A percentile compares a stretch with the other conserved stretches of the same genome.
Evolutionary conservation across 2,113 vertebrate genomes (phyloP).

Genomic region (Cichladusa arquata): DNA sequence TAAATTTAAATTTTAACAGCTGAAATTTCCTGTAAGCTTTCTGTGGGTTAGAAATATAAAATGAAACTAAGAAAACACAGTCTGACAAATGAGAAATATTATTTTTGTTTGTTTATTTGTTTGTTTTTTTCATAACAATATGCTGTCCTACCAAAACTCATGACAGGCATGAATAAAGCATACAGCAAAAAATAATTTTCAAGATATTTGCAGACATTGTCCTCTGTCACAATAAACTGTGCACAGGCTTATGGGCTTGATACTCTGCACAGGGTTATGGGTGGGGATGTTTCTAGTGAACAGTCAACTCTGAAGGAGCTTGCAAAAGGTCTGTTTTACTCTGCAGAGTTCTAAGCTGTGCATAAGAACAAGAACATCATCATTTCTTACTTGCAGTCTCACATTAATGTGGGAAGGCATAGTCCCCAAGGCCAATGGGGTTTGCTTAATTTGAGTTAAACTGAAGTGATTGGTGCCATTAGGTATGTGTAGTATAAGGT

Average conservation of each 20-base stretch:
- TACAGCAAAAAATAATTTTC: background rate
- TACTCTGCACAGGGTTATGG: background rate
- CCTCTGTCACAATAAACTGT: background rate
- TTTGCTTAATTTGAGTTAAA: background rate
- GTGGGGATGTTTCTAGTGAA: background rate
- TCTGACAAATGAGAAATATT: constrained; percentile 21
- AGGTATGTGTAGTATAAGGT: background rate
- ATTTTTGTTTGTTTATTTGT: background rate
- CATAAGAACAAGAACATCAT: background rate
- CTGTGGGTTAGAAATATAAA: constrained; percentile 63
- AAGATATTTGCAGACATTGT: background rate
- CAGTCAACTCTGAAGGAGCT: background rate
- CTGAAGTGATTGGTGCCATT: background rate
- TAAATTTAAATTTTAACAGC: constrained; percentile 72
- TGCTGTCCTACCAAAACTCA: background rate
- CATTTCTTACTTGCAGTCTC: background rate
- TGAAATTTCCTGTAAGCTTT: constrained; percentile 78
- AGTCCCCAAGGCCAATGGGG: background rate
- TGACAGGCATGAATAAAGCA: background rate
- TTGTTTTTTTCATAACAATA: background rate
- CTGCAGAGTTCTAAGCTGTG: background rate
- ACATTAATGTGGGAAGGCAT: background rate
- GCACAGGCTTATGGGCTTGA: background rate
- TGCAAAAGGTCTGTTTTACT: background rate
- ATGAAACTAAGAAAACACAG: constrained; percentile 41